phyloP scores from a whole-genome alignment of 2,797 vertebrate genomes.

The Argyrosomus regius region DNA sequence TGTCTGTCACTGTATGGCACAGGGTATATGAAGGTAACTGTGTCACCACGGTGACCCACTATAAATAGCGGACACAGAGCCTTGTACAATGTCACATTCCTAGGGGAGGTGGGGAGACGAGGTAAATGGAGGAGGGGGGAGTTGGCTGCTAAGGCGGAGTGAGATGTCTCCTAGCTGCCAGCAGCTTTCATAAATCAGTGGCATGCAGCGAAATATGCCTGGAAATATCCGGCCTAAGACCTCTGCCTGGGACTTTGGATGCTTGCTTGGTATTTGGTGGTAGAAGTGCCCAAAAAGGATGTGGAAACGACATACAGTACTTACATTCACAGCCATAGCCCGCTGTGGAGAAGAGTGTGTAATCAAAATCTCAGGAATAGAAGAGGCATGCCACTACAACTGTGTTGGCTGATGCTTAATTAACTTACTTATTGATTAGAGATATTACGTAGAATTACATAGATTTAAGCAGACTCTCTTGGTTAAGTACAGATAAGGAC shows the following conservation, averaged over 20 bases:
- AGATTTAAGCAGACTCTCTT: slow-evolving; percentile 1
- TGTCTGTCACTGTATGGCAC: slow-evolving; percentile 46
- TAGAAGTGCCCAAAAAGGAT: slow-evolving; percentile 53
- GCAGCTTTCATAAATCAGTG: slow-evolving; percentile 79
- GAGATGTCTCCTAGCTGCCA: slow-evolving; percentile 79
- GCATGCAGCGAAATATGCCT: slow-evolving; percentile 76
- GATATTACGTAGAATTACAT: neutral
- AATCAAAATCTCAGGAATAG: slow-evolving; percentile 34
- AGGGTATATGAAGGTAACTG: slow-evolving; percentile 83
- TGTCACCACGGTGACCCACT: slow-evolving; percentile 84
- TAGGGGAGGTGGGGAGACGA: slow-evolving; percentile 68
- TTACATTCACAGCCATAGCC: slow-evolving; percentile 41
- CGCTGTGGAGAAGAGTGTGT: slow-evolving; percentile 12
- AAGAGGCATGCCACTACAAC: slow-evolving; percentile 21
- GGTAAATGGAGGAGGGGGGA: slow-evolving; percentile 63
- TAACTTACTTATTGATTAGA: slow-evolving; percentile 9
- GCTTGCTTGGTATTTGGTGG: slow-evolving; percentile 65
- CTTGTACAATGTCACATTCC: slow-evolving; percentile 86
- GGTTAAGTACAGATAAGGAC: slow-evolving; percentile 6
- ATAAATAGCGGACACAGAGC: slow-evolving; percentile 85
- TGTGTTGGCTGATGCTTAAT: neutral
- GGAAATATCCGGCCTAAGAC: slow-evolving; percentile 70
- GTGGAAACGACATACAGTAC: slow-evolving; percentile 39
- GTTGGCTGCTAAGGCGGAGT: slow-evolving; percentile 68
- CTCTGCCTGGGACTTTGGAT: slow-evolving; percentile 55